Conservation (phyloP, 1,140 invertebrate genomes). For the Neotoxoptera formosana region DNA sequence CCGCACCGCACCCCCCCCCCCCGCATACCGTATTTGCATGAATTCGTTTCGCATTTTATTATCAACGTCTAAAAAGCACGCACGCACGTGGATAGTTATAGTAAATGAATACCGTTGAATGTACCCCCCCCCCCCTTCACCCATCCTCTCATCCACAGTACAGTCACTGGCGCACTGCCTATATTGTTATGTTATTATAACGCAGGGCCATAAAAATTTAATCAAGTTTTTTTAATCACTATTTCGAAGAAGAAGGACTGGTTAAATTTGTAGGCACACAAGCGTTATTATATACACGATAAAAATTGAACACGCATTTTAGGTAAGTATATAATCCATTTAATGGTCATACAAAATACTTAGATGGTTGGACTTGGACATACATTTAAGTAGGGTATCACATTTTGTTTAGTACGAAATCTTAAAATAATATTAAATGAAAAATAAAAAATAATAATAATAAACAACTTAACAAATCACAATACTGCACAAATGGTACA, state of each 20-base stretch:
- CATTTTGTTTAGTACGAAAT: constrained; percentile 57
- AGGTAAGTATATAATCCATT: constrained; percentile 39
- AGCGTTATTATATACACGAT: not conserved
- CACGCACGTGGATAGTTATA: no score
- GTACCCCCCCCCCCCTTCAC: not conserved
- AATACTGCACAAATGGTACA: constrained; percentile 46
- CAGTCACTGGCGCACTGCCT: not conserved
- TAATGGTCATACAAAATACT: constrained; percentile 35
- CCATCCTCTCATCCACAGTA: no score
- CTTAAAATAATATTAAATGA: constrained; percentile 53
- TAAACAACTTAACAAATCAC: constrained; percentile 56
- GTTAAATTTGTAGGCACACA: not conserved
- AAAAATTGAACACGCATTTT: not conserved
- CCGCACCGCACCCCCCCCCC: no score
- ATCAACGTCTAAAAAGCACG: not conserved
- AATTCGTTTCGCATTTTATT: not conserved
- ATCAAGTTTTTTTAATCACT: not conserved
- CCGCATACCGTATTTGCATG: not conserved
- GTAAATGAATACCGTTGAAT: not conserved
- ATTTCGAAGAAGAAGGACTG: not conserved
- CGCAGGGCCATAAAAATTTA: not conserved
- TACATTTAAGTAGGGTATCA: constrained; percentile 57
- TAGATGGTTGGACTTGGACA: constrained; percentile 51
- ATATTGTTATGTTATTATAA: not conserved
- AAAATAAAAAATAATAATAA: constrained; percentile 38